A percentile compares a stretch with the other conserved stretches of the same genome.
Evolutionary conservation across 2,797 vertebrate genomes (phyloP).

Genomic region (Eulemur rubriventer): DNA sequence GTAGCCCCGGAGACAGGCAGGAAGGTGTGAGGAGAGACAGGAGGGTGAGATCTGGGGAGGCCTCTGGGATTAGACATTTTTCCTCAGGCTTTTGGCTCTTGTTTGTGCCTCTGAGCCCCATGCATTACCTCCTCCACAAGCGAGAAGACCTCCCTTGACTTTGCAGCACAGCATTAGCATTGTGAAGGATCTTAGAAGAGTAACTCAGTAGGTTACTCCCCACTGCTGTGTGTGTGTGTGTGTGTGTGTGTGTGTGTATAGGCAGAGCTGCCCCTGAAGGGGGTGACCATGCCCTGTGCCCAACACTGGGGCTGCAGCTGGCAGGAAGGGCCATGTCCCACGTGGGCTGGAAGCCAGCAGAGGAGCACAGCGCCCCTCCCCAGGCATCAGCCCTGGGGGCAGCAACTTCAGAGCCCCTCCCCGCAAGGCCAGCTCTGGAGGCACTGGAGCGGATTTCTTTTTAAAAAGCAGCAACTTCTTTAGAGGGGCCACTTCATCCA

Average conservation of each 20-base stretch:
- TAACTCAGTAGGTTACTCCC: too few relatives aligned
- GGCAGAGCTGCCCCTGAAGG: background rate
- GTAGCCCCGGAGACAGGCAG: rapidly evolving
- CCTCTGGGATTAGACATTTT: background rate
- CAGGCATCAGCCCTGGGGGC: background rate
- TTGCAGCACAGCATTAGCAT: background rate
- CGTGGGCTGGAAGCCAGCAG: too few relatives aligned
- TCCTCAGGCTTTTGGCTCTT: background rate
- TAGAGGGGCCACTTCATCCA: background rate
- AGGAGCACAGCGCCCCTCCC: background rate
- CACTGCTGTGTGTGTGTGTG: too few relatives aligned
- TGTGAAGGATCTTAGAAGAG: background rate
- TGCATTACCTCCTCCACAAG: background rate
- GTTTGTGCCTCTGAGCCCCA: background rate
- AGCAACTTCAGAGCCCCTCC: background rate
- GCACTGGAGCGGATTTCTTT: background rate
- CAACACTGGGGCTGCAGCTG: background rate
- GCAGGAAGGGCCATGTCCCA: background rate
- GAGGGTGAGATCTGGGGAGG: background rate
- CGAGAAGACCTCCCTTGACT: background rate
- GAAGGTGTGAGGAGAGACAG: background rate
- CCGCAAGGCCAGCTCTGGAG: background rate
- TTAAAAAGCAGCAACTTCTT: background rate
- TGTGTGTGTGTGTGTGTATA: too few relatives aligned
- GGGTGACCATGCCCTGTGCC: background rate